phyloP scores from a whole-genome alignment of 1,140 invertebrate species.

The Contarinia nasturtii region DNA sequence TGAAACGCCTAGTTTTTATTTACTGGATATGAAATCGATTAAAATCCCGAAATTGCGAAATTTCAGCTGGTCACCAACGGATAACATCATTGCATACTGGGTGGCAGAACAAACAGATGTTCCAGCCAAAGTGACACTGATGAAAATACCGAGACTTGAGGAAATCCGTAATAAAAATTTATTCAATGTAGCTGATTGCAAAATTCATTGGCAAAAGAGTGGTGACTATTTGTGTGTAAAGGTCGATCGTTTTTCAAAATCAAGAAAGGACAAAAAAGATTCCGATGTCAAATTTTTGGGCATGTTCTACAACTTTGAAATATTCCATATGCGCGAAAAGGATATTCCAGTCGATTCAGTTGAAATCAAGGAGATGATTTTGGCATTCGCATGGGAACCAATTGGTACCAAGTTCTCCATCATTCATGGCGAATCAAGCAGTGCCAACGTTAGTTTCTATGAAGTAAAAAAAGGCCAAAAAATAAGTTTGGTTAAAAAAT shows the following conservation, averaged over 20 bases:
- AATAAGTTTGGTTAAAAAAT: slow-evolving; percentile 68
- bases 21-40: slow-evolving; percentile 87
- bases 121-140: slow-evolving; percentile 62
- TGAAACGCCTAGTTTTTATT: slow-evolving; percentile 83
- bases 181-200: slow-evolving; percentile 95
- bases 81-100: slow-evolving; percentile 94
- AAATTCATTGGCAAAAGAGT: slow-evolving; percentile 97
- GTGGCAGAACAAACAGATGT: slow-evolving; percentile 93
- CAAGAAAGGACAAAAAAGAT: slow-evolving; percentile 74
- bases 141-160: slow-evolving; percentile 69
- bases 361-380: slow-evolving; percentile 82
- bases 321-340: slow-evolving; percentile 96
- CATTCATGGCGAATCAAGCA: slow-evolving; percentile 82
- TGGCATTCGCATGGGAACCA: slow-evolving; percentile 97
- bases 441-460: slow-evolving; percentile 84
- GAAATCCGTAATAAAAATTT: slow-evolving; percentile 93
- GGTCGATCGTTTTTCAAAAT: slow-evolving; percentile 91
- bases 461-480: slow-evolving; percentile 78
- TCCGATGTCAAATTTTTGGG: slow-evolving; percentile 84
- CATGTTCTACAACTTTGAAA: slow-evolving; percentile 97
- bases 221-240: slow-evolving; percentile 97
- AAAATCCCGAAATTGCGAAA: slow-evolving; percentile 83
- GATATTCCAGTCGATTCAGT: slow-evolving; percentile 95
- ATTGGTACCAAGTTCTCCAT: slow-evolving; percentile 89
- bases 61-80: slow-evolving; percentile 95